These are phyloP conservation scores for Melanostigma gelatinosum DNA, from an alignment of 2,113 vertebrate genomes.

Conservation along the genomic window DNA sequence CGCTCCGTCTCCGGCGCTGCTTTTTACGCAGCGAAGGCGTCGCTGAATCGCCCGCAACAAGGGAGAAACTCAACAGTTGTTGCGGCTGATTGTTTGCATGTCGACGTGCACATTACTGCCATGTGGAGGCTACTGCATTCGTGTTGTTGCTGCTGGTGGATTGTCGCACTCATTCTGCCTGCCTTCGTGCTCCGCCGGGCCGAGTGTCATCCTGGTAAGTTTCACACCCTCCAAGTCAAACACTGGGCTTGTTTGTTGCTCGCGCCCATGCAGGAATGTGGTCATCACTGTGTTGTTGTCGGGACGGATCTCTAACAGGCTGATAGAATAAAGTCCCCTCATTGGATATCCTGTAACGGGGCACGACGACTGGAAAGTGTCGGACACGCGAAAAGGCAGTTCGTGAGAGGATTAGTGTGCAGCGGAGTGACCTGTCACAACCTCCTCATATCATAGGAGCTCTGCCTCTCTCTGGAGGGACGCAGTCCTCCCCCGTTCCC, in stretches of 20 bases:
- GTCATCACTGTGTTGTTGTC: neutral
- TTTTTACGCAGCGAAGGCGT: constrained; percentile 63
- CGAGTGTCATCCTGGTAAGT: constrained; percentile 94
- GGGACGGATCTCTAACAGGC: neutral
- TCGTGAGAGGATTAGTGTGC: neutral
- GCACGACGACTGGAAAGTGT: constrained; percentile 1
- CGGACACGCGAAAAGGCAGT: neutral
- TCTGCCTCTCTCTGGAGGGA: neutral
- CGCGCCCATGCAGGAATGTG: neutral
- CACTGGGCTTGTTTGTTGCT: neutral
- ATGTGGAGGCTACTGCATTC: constrained; percentile 96
- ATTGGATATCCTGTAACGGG: neutral
- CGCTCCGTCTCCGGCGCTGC: constrained; percentile 56
- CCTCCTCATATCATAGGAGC: neutral
- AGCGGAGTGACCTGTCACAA: constrained; percentile 21
- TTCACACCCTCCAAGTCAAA: constrained; percentile 42
- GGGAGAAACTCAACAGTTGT: constrained; percentile 85
- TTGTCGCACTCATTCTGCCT: constrained; percentile 89
- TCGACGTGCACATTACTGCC: constrained; percentile 89
- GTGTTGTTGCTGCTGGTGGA: constrained; percentile 90
- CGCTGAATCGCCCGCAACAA: constrained; percentile 41
- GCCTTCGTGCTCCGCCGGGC: constrained; percentile 88
- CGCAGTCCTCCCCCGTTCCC: neutral
- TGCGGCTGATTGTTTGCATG: constrained; percentile 77
- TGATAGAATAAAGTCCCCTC: neutral